Conservation (phyloP, 2,113 vertebrate species). For the Hoplias malabaricus region DNA sequence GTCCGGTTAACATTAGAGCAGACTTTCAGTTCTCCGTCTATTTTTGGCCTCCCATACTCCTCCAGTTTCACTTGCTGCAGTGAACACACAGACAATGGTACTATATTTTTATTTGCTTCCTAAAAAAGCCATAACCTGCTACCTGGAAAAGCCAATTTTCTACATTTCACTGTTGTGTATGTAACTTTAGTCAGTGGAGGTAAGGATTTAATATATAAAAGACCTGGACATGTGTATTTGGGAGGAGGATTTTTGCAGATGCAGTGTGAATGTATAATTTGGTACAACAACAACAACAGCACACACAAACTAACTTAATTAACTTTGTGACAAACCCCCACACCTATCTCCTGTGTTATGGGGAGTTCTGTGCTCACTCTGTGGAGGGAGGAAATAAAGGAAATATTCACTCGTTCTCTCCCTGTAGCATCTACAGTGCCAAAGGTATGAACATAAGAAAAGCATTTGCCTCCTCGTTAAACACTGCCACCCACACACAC, state of each 20-base stretch:
- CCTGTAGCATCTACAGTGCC: background rate
- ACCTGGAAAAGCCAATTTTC: background rate
- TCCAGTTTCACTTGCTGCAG: conserved; percentile 92
- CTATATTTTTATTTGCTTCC: background rate
- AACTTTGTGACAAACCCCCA: background rate
- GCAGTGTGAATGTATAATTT: background rate
- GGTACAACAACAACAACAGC: background rate
- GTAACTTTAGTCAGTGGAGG: background rate
- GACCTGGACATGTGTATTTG: too few relatives aligned
- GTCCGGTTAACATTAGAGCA: conserved; percentile 92
- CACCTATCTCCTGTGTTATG: background rate
- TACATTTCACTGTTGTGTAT: background rate
- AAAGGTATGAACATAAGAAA: conserved; percentile 32
- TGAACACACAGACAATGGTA: conserved; percentile 4
- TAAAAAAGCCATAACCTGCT: background rate
- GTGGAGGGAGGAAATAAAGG: background rate
- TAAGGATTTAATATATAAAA: background rate
- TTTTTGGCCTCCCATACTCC: conserved; percentile 94
- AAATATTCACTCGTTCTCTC: background rate
- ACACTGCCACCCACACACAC: conserved; percentile 22
- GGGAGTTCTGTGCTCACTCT: background rate
- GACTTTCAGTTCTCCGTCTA: conserved; percentile 94
- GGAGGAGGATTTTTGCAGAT: too few relatives aligned
- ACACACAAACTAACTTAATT: background rate
- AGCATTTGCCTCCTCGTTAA: conserved; percentile 12